phyloP scores from a whole-genome alignment of 2,113 vertebrate genomes.

The Pterocles orientalis region DNA sequence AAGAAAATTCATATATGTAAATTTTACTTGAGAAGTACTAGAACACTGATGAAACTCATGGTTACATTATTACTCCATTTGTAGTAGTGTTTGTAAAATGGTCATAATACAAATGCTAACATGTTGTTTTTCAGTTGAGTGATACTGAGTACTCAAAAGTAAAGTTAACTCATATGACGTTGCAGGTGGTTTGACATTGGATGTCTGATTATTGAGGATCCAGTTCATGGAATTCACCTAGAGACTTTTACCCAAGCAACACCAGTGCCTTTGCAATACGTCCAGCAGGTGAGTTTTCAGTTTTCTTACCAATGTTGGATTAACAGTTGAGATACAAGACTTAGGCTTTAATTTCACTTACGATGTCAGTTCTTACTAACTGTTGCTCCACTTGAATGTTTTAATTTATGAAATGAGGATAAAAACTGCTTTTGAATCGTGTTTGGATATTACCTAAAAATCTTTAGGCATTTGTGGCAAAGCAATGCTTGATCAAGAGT shows the following conservation, averaged over 20 bases:
- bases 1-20: not conserved
- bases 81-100: not conserved
- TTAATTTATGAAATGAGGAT: not conserved
- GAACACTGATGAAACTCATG: not conserved
- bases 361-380: not conserved
- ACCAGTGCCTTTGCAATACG: slow-evolving; percentile 85
- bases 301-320: not conserved
- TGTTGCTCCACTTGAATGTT: not conserved
- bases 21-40: not conserved
- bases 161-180: not conserved
- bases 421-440: not conserved
- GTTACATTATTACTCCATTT: not conserved
- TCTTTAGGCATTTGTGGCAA: not conserved
- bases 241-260: slow-evolving; percentile 95
- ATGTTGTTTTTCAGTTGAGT: not conserved
- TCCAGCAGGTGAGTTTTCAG: slow-evolving; percentile 85
- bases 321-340: not conserved
- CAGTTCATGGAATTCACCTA: slow-evolving; percentile 83
- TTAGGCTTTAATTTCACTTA: not conserved
- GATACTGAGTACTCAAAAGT: not conserved
- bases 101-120: not conserved
- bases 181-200: slow-evolving; percentile 96
- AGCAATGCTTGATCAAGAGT: not conserved
- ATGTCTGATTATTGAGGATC: slow-evolving; percentile 94
- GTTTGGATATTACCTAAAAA: not conserved